These are phyloP conservation scores for Porphyrio hochstetteri DNA, from an alignment of 2,113 vertebrate genomes.

Conservation along the genomic window DNA sequence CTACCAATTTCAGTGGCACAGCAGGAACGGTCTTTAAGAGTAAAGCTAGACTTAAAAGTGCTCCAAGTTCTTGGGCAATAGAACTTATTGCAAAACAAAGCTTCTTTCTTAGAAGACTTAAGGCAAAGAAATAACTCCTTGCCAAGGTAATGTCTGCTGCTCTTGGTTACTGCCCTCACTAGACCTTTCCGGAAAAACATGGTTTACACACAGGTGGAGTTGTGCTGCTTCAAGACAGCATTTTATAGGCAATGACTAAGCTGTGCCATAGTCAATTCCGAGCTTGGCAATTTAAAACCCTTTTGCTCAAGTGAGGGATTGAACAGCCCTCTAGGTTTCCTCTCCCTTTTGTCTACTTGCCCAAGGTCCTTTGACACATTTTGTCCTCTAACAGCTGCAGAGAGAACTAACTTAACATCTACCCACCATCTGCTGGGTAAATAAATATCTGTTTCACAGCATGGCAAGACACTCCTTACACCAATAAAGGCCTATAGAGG, in stretches of 20 bases:
- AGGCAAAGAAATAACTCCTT: background rate
- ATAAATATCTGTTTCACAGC: background rate
- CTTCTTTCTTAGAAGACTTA: background rate
- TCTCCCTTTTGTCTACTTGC: background rate
- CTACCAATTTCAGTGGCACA: constrained; percentile 19
- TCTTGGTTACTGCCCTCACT: background rate
- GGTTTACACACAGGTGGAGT: background rate
- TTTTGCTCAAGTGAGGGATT: background rate
- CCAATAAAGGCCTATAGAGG: background rate
- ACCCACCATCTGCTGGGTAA: background rate
- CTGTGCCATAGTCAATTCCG: background rate
- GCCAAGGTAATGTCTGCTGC: background rate
- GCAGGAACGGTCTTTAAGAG: constrained; percentile 9
- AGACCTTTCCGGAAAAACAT: background rate
- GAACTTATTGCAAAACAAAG: background rate
- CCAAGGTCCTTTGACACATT: background rate
- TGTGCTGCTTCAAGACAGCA: background rate
- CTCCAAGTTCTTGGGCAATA: background rate
- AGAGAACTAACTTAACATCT: background rate
- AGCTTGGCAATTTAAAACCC: background rate
- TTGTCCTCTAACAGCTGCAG: background rate
- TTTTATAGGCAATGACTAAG: background rate
- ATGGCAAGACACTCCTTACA: background rate
- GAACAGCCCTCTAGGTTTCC: background rate
- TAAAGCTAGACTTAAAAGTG: background rate